Conservation (phyloP, 2,797 vertebrate species). For the Helarctos malayanus region DNA sequence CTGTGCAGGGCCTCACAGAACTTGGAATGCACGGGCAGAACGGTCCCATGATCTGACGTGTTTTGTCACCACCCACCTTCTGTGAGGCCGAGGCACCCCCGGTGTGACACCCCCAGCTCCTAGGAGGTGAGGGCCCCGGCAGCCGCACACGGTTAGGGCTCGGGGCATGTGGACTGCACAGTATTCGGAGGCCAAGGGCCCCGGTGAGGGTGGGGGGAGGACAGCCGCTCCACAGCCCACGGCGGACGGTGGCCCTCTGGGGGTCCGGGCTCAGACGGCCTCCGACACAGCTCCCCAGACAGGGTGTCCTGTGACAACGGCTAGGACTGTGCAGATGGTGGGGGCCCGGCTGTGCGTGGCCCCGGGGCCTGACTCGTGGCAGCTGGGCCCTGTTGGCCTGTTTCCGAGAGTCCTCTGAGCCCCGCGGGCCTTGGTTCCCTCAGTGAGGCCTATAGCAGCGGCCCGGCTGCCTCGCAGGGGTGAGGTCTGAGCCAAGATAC, state of each 20-base stretch:
- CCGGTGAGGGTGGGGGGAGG: neutral
- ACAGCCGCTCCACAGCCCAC: too few species aligned
- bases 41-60: fast-evolving
- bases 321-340: neutral
- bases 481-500: neutral
- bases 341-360: neutral
- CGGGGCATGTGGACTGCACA: neutral
- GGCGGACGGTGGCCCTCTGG: neutral
- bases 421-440: neutral
- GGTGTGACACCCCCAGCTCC: neutral
- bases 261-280: neutral
- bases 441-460: neutral
- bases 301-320: neutral
- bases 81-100: neutral
- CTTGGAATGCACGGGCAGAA: neutral
- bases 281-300: neutral
- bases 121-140: neutral
- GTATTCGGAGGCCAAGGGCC: neutral
- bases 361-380: neutral
- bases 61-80: neutral
- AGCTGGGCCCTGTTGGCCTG: neutral
- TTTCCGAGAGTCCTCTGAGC: constrained; percentile 2
- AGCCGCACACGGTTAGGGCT: neutral
- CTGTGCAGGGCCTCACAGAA: neutral
- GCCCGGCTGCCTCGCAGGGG: neutral